Evolutionary conservation across 1,140 invertebrate genomes (phyloP).

Genomic region (Caenorhabditis brenneri): DNA sequence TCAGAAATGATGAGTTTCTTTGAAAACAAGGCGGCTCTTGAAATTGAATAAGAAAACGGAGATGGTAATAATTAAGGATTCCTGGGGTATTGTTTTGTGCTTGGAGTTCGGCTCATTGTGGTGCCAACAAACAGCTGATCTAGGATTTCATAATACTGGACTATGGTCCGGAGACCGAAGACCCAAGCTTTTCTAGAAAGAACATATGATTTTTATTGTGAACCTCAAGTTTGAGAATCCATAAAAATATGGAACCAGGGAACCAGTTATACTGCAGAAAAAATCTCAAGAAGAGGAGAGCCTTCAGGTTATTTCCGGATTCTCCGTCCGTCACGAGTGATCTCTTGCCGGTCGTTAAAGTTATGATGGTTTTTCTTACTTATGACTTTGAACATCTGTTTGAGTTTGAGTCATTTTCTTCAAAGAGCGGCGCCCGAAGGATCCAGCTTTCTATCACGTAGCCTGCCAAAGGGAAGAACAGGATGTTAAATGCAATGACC

Average conservation of each 20-base stretch:
- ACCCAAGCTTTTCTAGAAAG: too few species aligned
- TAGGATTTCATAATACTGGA: background rate
- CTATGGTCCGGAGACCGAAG: too few species aligned
- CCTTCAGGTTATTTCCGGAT: background rate
- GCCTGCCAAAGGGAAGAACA: background rate
- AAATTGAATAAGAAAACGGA: constrained; percentile 32
- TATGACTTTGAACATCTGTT: background rate
- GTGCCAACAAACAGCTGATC: background rate
- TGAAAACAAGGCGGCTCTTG: constrained; percentile 6
- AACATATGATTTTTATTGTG: too few species aligned
- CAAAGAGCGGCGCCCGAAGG: background rate
- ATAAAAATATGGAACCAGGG: background rate
- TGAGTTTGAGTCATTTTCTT: background rate
- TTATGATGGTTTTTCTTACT: background rate
- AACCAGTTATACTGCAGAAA: background rate
- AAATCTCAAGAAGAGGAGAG: background rate
- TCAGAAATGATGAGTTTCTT: constrained; percentile 39
- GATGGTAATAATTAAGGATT: constrained; percentile 1
- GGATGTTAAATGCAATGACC: background rate
- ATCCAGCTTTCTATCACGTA: constrained; percentile 4
- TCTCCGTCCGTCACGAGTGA: constrained; percentile 3
- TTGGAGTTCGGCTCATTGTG: background rate
- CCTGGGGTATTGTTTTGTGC: constrained; percentile 1
- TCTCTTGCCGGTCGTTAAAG: background rate
- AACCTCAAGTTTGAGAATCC: too few species aligned